A percentile compares a stretch with the other conserved stretches of the same genome.
Conservation (phyloP, 1,140 invertebrate genomes). For the Solenopsis fugax region DNA sequence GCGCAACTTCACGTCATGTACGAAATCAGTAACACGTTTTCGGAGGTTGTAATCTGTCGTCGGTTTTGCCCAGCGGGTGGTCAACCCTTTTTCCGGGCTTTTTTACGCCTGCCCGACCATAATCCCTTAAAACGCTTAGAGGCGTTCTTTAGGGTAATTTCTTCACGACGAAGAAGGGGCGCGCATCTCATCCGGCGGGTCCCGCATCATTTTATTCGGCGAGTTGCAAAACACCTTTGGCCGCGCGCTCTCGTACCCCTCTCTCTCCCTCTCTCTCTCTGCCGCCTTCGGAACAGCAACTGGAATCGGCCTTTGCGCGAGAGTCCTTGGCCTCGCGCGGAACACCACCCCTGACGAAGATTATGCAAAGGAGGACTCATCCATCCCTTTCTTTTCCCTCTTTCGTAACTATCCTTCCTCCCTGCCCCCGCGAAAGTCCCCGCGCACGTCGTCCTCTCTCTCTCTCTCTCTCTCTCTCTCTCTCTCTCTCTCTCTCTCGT, state of each 20-base stretch:
- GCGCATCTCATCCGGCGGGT: slow-evolving; percentile 44
- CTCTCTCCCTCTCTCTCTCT: background rate
- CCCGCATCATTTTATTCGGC: slow-evolving; percentile 39
- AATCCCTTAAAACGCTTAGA: slow-evolving; percentile 82
- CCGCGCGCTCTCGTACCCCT: slow-evolving; percentile 25
- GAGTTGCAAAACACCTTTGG: slow-evolving; percentile 80
- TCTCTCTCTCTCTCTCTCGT: slow-evolving; percentile 33
- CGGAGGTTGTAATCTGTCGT: slow-evolving; percentile 77
- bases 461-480: background rate
- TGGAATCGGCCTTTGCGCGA: slow-evolving; percentile 42
- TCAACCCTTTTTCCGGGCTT: slow-evolving; percentile 79
- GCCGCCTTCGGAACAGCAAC: slow-evolving; percentile 21
- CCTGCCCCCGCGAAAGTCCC: background rate
- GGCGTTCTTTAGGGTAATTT: slow-evolving; percentile 83
- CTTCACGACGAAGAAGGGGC: slow-evolving; percentile 65
- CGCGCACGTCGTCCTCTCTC: background rate
- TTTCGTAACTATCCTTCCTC: slow-evolving; percentile 43
- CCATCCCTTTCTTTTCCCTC: slow-evolving; percentile 53
- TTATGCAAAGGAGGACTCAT: slow-evolving; percentile 80
- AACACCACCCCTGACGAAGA: slow-evolving; percentile 81
- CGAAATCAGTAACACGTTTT: slow-evolving; percentile 68
- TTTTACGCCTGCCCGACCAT: slow-evolving; percentile 80
- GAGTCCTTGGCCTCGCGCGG: slow-evolving; percentile 70
- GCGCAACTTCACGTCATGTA: background rate
- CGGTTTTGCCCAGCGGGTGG: slow-evolving; percentile 80